Evolutionary conservation across 2,888 invertebrate species (phyloP), one percentile per base, ranked within the genome.

Genomic region (Drosophila neutralis): DNA sequence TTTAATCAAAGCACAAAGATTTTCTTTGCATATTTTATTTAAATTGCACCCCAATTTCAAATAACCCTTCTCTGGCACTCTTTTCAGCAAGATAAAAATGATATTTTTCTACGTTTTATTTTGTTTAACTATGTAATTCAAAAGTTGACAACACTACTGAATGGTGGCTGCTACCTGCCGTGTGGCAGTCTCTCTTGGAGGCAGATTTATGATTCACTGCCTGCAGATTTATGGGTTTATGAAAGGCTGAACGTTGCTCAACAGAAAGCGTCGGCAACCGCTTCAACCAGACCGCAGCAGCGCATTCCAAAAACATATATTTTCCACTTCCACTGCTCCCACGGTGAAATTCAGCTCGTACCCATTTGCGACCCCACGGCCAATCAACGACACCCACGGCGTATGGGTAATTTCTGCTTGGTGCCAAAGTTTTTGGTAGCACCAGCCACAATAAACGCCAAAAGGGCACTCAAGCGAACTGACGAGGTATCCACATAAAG

Each of bases 381-480:
- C 89, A 88, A 88, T 84, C 83, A 88, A 75, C 73, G 78, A 70
- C 72, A 73, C 72, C 87, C 89, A 72, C 69, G 81, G 84, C 84
- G 87, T 89, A 87, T 89, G 89, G 74, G 87, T 89, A 89, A 89
- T 85, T 81, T 85, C 77, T 79, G 85, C 77, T 81, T 87, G 77
- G 80, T 77, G 79, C 65, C 73, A 77, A 79, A 84, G 70, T 84
- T 85, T 89, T 69, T 58, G 85, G 62, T 64, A 60, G 60, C 56
- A 59, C 69, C 66, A 69, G 74, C 85, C 80, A 82, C 80, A 85
- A 89, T 80, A 82, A 85, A 89, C 78, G 82, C 86, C 75, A 73
- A 76, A 89, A 87, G 86, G 82, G 86, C 86, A 82, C 90, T 89
- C 83, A 82, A 82, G 88, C 74, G 71, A 76, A 48, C 80, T 78